Evolutionary conservation across 2,113 vertebrate genomes (phyloP).

Genomic region (Tiliqua scincoides): DNA sequence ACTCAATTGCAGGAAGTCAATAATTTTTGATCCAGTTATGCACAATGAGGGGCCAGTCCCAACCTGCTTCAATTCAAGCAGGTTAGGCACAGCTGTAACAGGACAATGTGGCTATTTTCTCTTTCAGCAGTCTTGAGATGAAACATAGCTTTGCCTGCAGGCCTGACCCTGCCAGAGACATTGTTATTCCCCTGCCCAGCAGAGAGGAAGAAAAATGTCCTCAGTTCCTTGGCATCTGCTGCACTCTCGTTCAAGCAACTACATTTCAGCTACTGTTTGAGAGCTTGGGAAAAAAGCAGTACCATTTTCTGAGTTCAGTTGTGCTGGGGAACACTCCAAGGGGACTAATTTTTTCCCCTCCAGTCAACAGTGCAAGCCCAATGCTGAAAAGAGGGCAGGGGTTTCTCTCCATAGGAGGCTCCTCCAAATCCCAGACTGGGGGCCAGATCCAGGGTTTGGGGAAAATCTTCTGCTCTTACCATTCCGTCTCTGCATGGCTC

Average conservation of each 20-base stretch:
- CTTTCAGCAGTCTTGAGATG: slow-evolving; percentile 25
- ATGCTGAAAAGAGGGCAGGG: background rate
- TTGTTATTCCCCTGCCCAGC: background rate
- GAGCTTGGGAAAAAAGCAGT: slow-evolving; percentile 24
- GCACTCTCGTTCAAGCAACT: background rate
- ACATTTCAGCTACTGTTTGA: slow-evolving; percentile 16
- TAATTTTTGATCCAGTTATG: slow-evolving; percentile 55
- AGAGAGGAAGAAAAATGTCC: background rate
- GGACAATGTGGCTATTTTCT: slow-evolving; percentile 42
- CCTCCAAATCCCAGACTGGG: no score
- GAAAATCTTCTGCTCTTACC: no score
- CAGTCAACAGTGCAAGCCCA: background rate
- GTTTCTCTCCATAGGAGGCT: no score
- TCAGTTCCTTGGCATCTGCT: slow-evolving; percentile 18
- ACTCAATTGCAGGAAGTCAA: slow-evolving; percentile 43
- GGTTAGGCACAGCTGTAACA: slow-evolving; percentile 38
- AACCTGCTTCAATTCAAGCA: slow-evolving; percentile 32
- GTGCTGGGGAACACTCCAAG: background rate
- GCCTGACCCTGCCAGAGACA: slow-evolving; percentile 14
- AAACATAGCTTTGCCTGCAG: background rate
- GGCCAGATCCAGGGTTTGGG: no score
- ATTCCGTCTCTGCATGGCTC: background rate
- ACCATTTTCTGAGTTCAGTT: background rate
- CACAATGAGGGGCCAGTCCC: slow-evolving; percentile 43
- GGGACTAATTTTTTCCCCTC: no score